Evolutionary conservation across 2,113 vertebrate species (phyloP).

Genomic region (Cromileptes altivelis): DNA sequence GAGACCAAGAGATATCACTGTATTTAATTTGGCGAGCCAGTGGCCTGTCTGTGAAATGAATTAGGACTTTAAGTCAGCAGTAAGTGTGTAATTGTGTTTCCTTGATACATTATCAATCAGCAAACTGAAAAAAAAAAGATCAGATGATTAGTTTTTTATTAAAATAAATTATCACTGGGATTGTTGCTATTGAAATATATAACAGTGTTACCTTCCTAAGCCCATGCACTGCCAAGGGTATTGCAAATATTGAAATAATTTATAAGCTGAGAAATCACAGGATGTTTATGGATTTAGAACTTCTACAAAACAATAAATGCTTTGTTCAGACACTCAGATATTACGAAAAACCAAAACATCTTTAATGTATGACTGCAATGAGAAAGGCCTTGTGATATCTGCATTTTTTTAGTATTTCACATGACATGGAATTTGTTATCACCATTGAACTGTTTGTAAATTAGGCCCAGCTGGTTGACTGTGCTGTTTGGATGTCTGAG

Average conservation of each 20-base stretch:
- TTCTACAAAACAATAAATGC: not conserved
- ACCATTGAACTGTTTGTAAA: conserved; percentile 38
- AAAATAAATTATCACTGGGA: conserved; percentile 40
- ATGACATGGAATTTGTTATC: conserved; percentile 22
- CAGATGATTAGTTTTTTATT: conserved; percentile 51
- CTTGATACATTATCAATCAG: conserved; percentile 74
- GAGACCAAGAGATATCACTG: conserved; percentile 69
- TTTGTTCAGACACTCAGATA: not conserved
- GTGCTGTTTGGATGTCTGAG: conserved; percentile 1
- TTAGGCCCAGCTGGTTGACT: conserved; percentile 46
- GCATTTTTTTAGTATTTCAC: conserved; percentile 19
- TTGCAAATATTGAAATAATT: not conserved
- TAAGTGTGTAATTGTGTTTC: conserved; percentile 74
- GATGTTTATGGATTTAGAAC: not conserved
- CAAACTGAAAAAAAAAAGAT: conserved; percentile 57
- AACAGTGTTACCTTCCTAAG: not conserved
- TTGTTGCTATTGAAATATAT: not conserved
- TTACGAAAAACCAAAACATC: not conserved
- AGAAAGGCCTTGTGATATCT: not conserved
- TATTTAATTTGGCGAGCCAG: conserved; percentile 76
- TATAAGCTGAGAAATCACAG: not conserved
- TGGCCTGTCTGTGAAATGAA: conserved; percentile 73
- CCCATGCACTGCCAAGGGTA: not conserved
- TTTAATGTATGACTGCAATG: not conserved
- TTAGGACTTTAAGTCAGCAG: conserved; percentile 65